Evolutionary conservation across 1,140 invertebrate species (phyloP).

Genomic region (Littorina saxatilis): DNA sequence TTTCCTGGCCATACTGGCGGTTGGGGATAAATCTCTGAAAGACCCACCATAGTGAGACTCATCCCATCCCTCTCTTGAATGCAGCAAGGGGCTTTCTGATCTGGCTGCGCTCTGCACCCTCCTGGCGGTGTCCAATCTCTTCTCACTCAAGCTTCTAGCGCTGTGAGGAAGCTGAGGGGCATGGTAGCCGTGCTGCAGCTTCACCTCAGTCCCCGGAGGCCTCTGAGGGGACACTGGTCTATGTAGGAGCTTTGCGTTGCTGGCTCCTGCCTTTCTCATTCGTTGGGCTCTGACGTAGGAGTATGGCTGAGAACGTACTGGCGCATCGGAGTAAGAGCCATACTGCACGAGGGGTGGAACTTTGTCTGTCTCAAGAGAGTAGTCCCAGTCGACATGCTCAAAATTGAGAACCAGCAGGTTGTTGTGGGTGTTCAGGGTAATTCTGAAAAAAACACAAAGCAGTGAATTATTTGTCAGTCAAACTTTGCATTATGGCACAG

Average conservation of each 20-base stretch:
- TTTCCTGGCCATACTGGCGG: conserved; percentile 32
- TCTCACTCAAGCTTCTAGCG: conserved; percentile 65
- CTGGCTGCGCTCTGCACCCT: conserved; percentile 60
- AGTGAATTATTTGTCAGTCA: no score
- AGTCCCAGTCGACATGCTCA: conserved; percentile 74
- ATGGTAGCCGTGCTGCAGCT: conserved; percentile 55
- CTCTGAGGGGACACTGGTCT: conserved; percentile 31
- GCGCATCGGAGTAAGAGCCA: conserved; percentile 68
- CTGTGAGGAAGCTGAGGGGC: conserved; percentile 67
- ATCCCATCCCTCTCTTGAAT: conserved; percentile 17
- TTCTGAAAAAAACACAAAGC: conserved; percentile 56
- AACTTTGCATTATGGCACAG: no score
- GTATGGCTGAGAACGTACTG: conserved; percentile 67
- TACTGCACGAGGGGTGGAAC: conserved; percentile 71
- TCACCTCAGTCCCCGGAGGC: conserved; percentile 12
- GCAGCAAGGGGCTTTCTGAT: conserved; percentile 38
- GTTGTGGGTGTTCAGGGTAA: conserved; percentile 72
- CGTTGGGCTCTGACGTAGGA: conserved; percentile 72
- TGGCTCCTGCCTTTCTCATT: conserved; percentile 69
- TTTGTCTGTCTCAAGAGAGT: conserved; percentile 70
- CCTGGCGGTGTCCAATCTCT: conserved; percentile 60
- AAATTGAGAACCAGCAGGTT: conserved; percentile 74
- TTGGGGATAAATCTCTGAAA: conserved; percentile 12
- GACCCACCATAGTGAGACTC: not conserved
- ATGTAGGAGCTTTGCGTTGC: conserved; percentile 67